phyloP scores from a whole-genome alignment of 2,113 vertebrate species.

The Pachycephala philippinensis region DNA sequence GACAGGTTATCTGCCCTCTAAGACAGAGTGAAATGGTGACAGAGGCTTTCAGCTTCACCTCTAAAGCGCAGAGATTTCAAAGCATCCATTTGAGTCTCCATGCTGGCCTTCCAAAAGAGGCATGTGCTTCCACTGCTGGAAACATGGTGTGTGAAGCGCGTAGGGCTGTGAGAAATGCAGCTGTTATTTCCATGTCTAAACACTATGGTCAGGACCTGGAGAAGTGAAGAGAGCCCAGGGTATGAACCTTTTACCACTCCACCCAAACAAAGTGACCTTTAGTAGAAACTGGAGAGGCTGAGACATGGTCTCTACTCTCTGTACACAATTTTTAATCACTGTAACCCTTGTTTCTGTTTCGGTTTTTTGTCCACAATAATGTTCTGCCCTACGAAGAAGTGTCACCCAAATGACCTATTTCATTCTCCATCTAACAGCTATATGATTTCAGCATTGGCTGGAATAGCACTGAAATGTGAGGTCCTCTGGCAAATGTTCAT shows the following conservation, averaged over 20 bases:
- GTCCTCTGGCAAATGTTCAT: background rate
- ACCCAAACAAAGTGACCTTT: background rate
- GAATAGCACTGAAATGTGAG: background rate
- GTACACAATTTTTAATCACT: background rate
- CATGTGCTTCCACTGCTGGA: background rate
- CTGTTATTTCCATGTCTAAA: background rate
- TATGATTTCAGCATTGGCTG: background rate
- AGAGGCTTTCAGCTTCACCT: background rate
- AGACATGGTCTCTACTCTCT: background rate
- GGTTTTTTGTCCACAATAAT: background rate
- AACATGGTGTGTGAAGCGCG: accelerated
- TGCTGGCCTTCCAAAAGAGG: background rate
- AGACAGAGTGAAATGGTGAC: background rate
- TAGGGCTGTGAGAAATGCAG: background rate
- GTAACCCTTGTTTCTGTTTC: background rate
- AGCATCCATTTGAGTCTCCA: background rate
- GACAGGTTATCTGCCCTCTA: background rate
- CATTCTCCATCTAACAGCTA: background rate
- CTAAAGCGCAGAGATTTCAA: background rate
- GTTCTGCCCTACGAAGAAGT: background rate
- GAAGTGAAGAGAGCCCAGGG: background rate
- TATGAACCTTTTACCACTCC: background rate
- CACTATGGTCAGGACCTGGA: background rate
- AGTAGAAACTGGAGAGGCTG: background rate
- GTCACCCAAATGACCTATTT: background rate